Conservation (phyloP, 2,888 invertebrate species). For the Trilocha varians region DNA sequence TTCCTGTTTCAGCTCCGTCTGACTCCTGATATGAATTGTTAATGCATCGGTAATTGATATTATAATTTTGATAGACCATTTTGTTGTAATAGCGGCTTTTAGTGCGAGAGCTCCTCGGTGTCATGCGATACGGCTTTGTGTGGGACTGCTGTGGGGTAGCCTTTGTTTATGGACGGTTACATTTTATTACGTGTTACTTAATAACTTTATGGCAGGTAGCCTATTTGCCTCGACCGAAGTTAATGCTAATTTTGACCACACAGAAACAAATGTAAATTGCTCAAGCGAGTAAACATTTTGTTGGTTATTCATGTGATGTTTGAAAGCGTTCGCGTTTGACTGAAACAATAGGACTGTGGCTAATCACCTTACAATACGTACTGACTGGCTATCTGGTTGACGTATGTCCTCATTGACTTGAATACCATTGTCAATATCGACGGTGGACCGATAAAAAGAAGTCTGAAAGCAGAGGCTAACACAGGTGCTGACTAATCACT, state of each 20-base stretch:
- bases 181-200: background rate
- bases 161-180: constrained; percentile 13
- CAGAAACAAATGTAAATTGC: background rate
- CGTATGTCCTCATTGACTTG: background rate
- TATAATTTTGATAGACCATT: constrained; percentile 66
- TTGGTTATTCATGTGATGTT: background rate
- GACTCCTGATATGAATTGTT: constrained; percentile 71
- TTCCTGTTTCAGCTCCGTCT: constrained; percentile 68
- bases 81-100: constrained; percentile 53
- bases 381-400: background rate
- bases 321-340: background rate
- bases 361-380: background rate
- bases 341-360: background rate
- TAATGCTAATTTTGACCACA: background rate
- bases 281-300: background rate
- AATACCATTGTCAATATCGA: constrained; percentile 21
- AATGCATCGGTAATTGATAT: constrained; percentile 73
- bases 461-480: constrained; percentile 19
- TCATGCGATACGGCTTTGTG: constrained; percentile 36
- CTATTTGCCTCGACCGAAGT: background rate
- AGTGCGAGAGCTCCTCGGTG: constrained; percentile 36
- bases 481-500: constrained; percentile 49
- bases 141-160: constrained; percentile 22
- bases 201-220: background rate
- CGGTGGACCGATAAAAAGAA: constrained; percentile 27